phyloP scores from a whole-genome alignment of 2,888 invertebrate species.

The Trachelus stipa region DNA sequence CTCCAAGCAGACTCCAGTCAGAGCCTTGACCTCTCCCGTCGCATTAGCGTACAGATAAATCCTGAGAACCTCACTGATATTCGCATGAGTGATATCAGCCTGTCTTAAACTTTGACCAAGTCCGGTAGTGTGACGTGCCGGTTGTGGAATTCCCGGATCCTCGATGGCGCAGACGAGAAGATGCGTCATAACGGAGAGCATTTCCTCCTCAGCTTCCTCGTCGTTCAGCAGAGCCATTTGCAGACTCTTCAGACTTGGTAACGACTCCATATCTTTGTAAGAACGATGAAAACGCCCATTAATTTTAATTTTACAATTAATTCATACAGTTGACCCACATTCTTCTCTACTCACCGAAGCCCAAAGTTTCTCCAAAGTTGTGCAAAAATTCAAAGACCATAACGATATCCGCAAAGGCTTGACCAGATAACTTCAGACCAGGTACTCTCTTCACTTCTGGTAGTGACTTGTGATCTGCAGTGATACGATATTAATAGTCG shows the following conservation, averaged over 20 bases:
- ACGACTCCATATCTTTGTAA: conserved; percentile 80
- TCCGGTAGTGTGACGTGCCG: conserved; percentile 88
- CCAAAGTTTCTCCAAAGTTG: conserved; percentile 94
- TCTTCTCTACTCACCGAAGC: conserved; percentile 78
- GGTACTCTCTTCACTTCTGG: conserved; percentile 82
- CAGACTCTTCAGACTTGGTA: conserved; percentile 88
- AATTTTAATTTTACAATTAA: not conserved
- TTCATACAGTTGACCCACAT: not conserved
- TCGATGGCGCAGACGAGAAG: conserved; percentile 92
- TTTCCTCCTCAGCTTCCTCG: conserved; percentile 85
- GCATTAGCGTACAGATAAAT: conserved; percentile 93
- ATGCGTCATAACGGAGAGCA: conserved; percentile 89
- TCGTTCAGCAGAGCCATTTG: conserved; percentile 88
- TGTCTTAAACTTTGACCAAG: conserved; percentile 90
- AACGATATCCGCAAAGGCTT: conserved; percentile 90
- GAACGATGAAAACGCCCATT: not conserved
- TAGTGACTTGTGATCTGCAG: conserved; percentile 75
- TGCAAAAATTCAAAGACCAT: conserved; percentile 98
- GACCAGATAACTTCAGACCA: conserved; percentile 83
- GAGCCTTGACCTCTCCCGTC: conserved; percentile 85
- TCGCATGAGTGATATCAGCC: conserved; percentile 91
- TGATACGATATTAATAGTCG: not conserved
- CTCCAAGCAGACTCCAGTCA: conserved; percentile 85
- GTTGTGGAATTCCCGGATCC: conserved; percentile 92
- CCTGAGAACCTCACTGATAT: conserved; percentile 90